phyloP scores from a whole-genome alignment of 2,797 vertebrate genomes.

The Botia almorhae region DNA sequence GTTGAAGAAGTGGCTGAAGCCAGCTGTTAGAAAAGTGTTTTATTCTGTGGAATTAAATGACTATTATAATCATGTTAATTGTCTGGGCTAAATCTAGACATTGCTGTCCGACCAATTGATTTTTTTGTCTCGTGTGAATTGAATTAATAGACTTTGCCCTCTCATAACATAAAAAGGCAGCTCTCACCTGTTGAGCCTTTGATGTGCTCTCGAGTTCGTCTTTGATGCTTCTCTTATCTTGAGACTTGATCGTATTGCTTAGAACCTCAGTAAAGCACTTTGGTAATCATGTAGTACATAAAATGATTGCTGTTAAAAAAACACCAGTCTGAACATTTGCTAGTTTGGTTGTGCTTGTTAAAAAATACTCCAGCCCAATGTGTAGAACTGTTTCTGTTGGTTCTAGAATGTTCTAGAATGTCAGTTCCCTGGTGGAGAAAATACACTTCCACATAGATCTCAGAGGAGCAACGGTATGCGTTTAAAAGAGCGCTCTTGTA shows the following conservation, averaged over 20 bases:
- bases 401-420: too few relatives aligned
- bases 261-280: constrained; percentile 10
- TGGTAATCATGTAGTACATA: constrained; percentile 7
- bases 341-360: too few relatives aligned
- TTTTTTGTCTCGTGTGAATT: constrained; percentile 70
- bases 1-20: constrained; percentile 25
- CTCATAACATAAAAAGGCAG: constrained; percentile 61
- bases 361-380: too few relatives aligned
- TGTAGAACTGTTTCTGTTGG: too few relatives aligned
- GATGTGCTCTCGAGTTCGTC: constrained; percentile 27
- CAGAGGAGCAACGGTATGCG: background rate
- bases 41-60: constrained; percentile 64
- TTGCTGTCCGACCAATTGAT: constrained; percentile 71
- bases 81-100: constrained; percentile 56
- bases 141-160: constrained; percentile 63
- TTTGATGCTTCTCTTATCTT: constrained; percentile 32
- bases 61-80: constrained; percentile 74
- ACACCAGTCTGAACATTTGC: background rate
- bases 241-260: constrained; percentile 7
- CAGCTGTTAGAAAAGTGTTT: constrained; percentile 43
- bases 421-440: background rate
- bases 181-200: constrained; percentile 51
- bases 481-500: background rate
- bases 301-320: background rate
- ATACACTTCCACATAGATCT: background rate